phyloP scores from a whole-genome alignment of 2,113 vertebrate species.

The Pogonocichla stellata region DNA sequence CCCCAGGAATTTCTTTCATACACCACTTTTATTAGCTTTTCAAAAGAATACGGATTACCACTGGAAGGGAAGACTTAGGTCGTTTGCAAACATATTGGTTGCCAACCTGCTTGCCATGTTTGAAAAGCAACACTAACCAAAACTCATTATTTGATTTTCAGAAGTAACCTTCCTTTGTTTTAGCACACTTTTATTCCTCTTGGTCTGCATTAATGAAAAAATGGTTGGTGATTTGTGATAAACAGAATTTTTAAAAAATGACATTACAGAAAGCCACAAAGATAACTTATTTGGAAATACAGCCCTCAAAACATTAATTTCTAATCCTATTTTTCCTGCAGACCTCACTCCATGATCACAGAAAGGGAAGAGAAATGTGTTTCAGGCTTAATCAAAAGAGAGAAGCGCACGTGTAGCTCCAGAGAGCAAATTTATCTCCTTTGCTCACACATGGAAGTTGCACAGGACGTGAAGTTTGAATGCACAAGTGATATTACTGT shows the following conservation, averaged over 20 bases:
- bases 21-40: slow-evolving; percentile 69
- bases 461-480: background rate
- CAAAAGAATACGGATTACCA: slow-evolving; percentile 64
- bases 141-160: background rate
- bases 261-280: background rate
- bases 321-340: background rate
- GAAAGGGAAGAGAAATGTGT: background rate
- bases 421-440: slow-evolving; percentile 15
- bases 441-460: slow-evolving; percentile 27
- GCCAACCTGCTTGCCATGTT: slow-evolving; percentile 25
- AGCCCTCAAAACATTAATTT: background rate
- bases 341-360: background rate
- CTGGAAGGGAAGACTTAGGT: slow-evolving; percentile 52
- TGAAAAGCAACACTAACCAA: background rate
- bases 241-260: background rate
- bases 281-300: background rate
- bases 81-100: slow-evolving; percentile 44
- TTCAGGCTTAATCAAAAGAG: slow-evolving; percentile 15
- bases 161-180: background rate
- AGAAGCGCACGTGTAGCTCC: background rate
- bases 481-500: background rate
- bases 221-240: background rate
- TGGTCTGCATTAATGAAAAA: background rate
- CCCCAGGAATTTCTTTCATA: slow-evolving; percentile 71
- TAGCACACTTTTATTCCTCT: background rate